A percentile compares a stretch with the other conserved stretches of the same genome.
Evolutionary conservation across 2,797 vertebrate genomes (phyloP).

Genomic region (Centroberyx gerrardi): DNA sequence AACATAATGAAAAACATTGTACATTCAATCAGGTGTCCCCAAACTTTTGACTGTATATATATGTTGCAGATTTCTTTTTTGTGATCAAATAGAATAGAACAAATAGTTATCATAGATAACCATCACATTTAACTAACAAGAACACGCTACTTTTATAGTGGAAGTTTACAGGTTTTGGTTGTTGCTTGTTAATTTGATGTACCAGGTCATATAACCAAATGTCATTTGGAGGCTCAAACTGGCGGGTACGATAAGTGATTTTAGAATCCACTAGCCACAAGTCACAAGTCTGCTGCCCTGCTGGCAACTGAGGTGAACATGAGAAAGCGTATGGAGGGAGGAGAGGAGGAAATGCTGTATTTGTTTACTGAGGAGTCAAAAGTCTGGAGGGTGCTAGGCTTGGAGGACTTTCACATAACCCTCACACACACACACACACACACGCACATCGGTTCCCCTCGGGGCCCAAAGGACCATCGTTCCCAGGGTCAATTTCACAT

Average conservation of each 20-base stretch:
- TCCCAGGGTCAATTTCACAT: slow-evolving; percentile 82
- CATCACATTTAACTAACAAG: too few relatives aligned
- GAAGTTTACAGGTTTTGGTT: too few relatives aligned
- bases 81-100: too few relatives aligned
- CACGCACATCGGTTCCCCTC: slow-evolving; percentile 25
- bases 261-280: neutral
- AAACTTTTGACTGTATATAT: too few relatives aligned
- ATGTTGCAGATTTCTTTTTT: too few relatives aligned
- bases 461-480: slow-evolving; percentile 59
- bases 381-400: slow-evolving; percentile 71
- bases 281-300: neutral
- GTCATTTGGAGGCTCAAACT: too few relatives aligned
- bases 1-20: too few relatives aligned
- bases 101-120: too few relatives aligned
- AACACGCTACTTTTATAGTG: too few relatives aligned
- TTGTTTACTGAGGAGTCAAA: slow-evolving; percentile 81
- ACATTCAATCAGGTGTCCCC: too few relatives aligned
- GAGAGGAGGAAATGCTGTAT: slow-evolving; percentile 78
- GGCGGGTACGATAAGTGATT: neutral
- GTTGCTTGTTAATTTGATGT: neutral
- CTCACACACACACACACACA: slow-evolving; percentile 23
- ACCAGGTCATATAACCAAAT: too few relatives aligned
- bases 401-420: slow-evolving; percentile 84
- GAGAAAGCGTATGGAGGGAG: slow-evolving; percentile 31
- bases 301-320: slow-evolving; percentile 6